Evolutionary conservation across 1,140 invertebrate species (phyloP).

Genomic region (Druon quercuslanigerum): DNA sequence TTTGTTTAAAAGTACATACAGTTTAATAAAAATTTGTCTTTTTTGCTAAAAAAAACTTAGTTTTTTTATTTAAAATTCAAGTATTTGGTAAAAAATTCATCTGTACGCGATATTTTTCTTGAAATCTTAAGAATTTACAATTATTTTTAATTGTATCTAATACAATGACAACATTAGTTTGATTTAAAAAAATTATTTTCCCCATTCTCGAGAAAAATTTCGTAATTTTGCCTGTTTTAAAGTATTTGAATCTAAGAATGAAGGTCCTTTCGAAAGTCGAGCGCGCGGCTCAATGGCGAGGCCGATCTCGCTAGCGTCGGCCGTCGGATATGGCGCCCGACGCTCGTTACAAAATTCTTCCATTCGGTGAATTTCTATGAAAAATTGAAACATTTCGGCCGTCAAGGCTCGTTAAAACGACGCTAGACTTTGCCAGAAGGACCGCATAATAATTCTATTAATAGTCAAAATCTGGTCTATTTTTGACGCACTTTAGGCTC

Average conservation of each 20-base stretch:
- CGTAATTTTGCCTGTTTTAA: too few relatives aligned
- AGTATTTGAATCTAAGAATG: neutral
- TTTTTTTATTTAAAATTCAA: too few relatives aligned
- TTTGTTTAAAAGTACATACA: too few relatives aligned
- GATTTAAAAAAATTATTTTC: too few relatives aligned
- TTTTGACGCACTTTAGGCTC: constrained; percentile 60
- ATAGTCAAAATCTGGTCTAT: constrained; percentile 60
- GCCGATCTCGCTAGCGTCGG: constrained; percentile 55
- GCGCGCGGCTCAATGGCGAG: constrained; percentile 50
- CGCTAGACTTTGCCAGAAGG: constrained; percentile 59
- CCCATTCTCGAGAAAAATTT: too few relatives aligned
- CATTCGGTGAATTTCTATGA: constrained; percentile 62
- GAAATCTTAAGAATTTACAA: too few relatives aligned
- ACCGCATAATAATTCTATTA: constrained; percentile 66
- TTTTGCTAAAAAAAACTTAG: too few relatives aligned
- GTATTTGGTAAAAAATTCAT: too few relatives aligned
- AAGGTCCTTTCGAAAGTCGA: constrained; percentile 27
- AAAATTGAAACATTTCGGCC: constrained; percentile 70
- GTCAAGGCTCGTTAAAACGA: constrained; percentile 69
- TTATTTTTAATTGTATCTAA: too few relatives aligned
- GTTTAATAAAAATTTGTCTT: too few relatives aligned
- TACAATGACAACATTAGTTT: too few relatives aligned
- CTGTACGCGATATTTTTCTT: too few relatives aligned
- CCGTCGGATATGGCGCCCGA: constrained; percentile 67
- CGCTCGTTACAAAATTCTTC: constrained; percentile 54